These are phyloP conservation scores for Odobenus rosmarus DNA, from an alignment of 2,113 vertebrate genomes.

Conservation along the genomic window DNA sequence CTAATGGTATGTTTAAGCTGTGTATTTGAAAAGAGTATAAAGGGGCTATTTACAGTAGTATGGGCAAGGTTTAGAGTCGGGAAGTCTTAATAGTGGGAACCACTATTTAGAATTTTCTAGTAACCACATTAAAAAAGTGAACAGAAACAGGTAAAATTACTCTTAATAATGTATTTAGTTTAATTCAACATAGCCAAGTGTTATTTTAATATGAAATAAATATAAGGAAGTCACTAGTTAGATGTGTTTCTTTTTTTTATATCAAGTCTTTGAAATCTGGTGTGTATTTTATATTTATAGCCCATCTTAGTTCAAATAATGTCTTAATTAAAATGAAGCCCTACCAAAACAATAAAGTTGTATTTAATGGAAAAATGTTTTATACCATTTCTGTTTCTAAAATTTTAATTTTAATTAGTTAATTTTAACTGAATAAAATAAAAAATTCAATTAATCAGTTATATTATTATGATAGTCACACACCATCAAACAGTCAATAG, in stretches of 20 bases:
- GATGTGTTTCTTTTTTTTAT: neutral
- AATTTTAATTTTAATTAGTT: neutral
- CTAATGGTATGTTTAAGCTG: neutral
- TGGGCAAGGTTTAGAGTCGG: neutral
- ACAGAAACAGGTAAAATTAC: conserved; percentile 14
- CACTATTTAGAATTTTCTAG: neutral
- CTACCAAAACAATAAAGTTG: neutral
- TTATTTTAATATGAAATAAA: conserved; percentile 7
- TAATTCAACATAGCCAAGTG: neutral
- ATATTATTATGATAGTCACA: neutral
- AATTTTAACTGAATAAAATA: neutral
- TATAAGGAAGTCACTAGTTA: conserved; percentile 5
- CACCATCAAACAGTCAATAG: neutral
- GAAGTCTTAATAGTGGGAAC: neutral
- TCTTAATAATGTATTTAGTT: neutral
- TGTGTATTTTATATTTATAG: neutral
- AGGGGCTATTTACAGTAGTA: neutral
- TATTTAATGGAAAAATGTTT: neutral
- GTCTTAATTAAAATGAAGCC: neutral
- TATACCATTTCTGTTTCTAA: neutral
- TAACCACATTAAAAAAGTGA: neutral
- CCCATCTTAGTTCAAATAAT: conserved; percentile 15
- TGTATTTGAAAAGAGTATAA: neutral
- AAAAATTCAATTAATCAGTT: neutral
- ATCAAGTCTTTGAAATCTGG: neutral